A percentile compares a stretch with the other conserved stretches of the same genome.
Conservation (phyloP, 2,888 invertebrate species). For the Rhorus exstirpatorius region DNA sequence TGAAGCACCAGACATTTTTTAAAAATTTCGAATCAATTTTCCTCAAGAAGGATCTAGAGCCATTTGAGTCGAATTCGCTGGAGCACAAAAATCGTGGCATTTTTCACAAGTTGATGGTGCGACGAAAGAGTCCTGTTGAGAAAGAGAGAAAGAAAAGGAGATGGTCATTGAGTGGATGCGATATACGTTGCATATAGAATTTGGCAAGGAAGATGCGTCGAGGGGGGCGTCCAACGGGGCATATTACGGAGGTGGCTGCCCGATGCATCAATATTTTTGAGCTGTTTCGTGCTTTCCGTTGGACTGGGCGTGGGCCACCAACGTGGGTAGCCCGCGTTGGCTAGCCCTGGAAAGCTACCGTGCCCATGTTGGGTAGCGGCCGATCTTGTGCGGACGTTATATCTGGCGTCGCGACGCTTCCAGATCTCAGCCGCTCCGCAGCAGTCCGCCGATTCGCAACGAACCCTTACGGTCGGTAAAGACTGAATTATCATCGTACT, state of each 20-base stretch:
- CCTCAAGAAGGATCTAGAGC: not conserved
- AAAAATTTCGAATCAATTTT: not conserved
- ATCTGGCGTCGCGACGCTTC: slow-evolving; percentile 83
- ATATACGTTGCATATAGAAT: not conserved
- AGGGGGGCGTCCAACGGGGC: no score
- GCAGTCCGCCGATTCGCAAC: slow-evolving; percentile 82
- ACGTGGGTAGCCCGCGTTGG: slow-evolving; percentile 83
- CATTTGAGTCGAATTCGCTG: not conserved
- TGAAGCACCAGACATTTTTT: no score
- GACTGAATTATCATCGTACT: slow-evolving; percentile 25
- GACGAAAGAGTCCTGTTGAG: not conserved
- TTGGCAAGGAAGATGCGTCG: not conserved
- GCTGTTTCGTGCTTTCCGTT: slow-evolving; percentile 70
- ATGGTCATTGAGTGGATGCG: slow-evolving; percentile 7
- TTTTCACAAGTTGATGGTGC: not conserved
- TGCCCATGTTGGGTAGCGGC: slow-evolving; percentile 85
- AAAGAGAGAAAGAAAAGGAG: slow-evolving; percentile 1
- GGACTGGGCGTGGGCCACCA: slow-evolving; percentile 75
- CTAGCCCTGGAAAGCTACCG: slow-evolving; percentile 84
- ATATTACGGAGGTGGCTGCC: slow-evolving; percentile 55
- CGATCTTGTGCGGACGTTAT: slow-evolving; percentile 82
- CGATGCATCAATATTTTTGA: slow-evolving; percentile 74
- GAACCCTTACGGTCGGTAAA: slow-evolving; percentile 82
- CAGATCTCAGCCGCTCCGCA: slow-evolving; percentile 83
- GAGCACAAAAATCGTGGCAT: not conserved